Percentiles rank a stretch among this genome's conserved stretches.
Conservation (phyloP, 2,888 invertebrate species). For the Anaspis maculata region DNA sequence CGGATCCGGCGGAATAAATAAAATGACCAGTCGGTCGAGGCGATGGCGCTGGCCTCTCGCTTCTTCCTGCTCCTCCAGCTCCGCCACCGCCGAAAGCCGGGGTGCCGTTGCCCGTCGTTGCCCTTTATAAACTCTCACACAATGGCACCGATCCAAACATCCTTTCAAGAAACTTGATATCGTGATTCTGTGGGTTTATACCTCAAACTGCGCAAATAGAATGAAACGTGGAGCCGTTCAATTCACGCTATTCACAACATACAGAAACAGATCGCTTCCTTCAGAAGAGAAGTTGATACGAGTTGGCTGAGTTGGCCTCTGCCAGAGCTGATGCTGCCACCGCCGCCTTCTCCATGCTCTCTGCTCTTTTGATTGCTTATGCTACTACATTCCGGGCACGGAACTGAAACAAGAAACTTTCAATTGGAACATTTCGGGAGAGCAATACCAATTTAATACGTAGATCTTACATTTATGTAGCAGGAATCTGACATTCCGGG, state of each 20-base stretch:
- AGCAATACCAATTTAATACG: conserved; percentile 29
- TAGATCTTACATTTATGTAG: too few relatives aligned
- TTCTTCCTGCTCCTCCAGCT: too few relatives aligned
- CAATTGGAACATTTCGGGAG: conserved; percentile 29
- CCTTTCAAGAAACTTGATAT: conserved; percentile 27
- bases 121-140: conserved; percentile 18
- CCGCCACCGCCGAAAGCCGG: too few relatives aligned
- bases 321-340: too few relatives aligned
- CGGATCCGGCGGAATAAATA: conserved; percentile 19
- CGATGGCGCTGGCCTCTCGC: conserved; percentile 1
- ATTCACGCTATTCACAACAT: conserved; percentile 26
- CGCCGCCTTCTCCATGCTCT: too few relatives aligned
- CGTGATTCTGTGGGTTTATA: conserved; percentile 27
- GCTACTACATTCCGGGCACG: conserved; percentile 26
- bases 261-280: conserved; percentile 22
- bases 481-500: too few relatives aligned
- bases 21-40: conserved; percentile 17
- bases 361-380: conserved; percentile 30
- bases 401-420: conserved; percentile 30
- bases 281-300: conserved; percentile 27
- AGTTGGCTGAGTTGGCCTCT: conserved; percentile 18
- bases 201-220: conserved; percentile 28
- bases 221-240: conserved; percentile 25
- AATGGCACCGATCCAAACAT: conserved; percentile 23
- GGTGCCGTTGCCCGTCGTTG: too few relatives aligned